Percentiles rank a stretch among this genome's conserved stretches.
Evolutionary conservation across 2,888 invertebrate species (phyloP).

Genomic region (Pseudeuparius sepicola): DNA sequence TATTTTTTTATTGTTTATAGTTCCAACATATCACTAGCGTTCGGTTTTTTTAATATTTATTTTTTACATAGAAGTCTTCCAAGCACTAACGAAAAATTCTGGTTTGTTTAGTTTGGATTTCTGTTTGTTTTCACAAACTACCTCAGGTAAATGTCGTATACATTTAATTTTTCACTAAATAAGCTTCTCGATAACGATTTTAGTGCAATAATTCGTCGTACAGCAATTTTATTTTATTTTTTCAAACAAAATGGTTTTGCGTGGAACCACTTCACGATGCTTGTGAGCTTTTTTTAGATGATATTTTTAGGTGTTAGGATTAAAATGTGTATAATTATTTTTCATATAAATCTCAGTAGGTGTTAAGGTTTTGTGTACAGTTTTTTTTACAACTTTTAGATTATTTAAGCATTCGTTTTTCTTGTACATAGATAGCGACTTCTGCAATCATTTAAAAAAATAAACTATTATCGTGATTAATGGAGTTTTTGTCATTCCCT

Average conservation of each 20-base stretch:
- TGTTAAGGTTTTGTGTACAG: slow-evolving; percentile 31
- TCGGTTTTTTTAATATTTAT: no score
- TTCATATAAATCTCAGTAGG: slow-evolving; percentile 32
- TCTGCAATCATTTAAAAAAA: slow-evolving; percentile 31
- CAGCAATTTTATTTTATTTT: slow-evolving; percentile 15
- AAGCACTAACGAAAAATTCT: slow-evolving; percentile 23
- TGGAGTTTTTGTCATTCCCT: no score
- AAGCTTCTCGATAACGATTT: no score
- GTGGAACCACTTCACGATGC: slow-evolving; percentile 22
- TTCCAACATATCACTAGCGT: no score
- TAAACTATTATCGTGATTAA: slow-evolving; percentile 32
- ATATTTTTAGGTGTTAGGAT: slow-evolving; percentile 26
- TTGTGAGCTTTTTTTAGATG: slow-evolving; percentile 28
- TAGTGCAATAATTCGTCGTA: slow-evolving; percentile 32
- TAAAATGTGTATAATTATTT: slow-evolving; percentile 33
- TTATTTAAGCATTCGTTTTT: slow-evolving; percentile 28
- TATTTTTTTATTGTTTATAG: no score
- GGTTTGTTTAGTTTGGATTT: slow-evolving; percentile 18
- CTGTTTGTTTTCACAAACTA: slow-evolving; percentile 25
- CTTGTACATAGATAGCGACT: slow-evolving; percentile 31
- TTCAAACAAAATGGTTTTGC: no score
- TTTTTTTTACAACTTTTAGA: slow-evolving; percentile 30
- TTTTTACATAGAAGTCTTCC: slow-evolving; percentile 28
- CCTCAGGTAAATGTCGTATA: slow-evolving; percentile 34
- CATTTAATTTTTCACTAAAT: no score